Evolutionary conservation across 2,888 invertebrate species (phyloP).

Genomic region (Buathra laborator): DNA sequence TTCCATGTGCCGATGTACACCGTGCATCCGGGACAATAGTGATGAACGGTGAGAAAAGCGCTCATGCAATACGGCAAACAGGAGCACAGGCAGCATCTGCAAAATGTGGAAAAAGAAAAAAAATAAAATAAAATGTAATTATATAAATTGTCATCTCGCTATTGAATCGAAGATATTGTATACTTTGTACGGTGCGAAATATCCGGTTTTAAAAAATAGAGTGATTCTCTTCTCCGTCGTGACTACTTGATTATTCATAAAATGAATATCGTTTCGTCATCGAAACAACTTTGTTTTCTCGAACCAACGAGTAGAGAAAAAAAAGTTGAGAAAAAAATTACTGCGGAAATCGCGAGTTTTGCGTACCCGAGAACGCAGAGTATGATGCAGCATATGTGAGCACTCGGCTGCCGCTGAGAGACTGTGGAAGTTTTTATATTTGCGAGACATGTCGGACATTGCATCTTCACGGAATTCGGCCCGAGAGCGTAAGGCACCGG

Average conservation of each 20-base stretch:
- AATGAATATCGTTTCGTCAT: too few relatives aligned
- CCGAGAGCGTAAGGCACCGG: slow-evolving; percentile 79
- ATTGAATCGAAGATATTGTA: too few relatives aligned
- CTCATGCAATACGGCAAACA: slow-evolving; percentile 87
- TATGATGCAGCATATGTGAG: slow-evolving; percentile 85
- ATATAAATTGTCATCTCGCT: too few relatives aligned
- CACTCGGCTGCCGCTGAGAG: slow-evolving; percentile 84
- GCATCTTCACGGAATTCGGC: slow-evolving; percentile 82
- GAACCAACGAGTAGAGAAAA: too few relatives aligned
- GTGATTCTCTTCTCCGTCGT: too few relatives aligned
- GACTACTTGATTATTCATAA: too few relatives aligned
- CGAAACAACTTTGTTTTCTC: too few relatives aligned
- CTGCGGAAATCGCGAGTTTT: not conserved
- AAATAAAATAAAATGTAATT: slow-evolving; percentile 8
- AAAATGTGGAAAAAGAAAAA: slow-evolving; percentile 65
- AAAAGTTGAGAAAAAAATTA: too few relatives aligned
- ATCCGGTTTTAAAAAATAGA: too few relatives aligned
- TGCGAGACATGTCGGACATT: slow-evolving; percentile 85
- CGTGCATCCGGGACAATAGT: slow-evolving; percentile 86
- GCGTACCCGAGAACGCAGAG: slow-evolving; percentile 83
- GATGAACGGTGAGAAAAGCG: slow-evolving; percentile 86
- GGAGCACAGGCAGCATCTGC: slow-evolving; percentile 86
- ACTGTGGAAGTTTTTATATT: slow-evolving; percentile 85
- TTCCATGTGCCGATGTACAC: slow-evolving; percentile 85
- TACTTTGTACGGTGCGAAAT: too few relatives aligned